Base-by-base conservation (phyloP, 2,888 invertebrate genomes). In the Aporophyla nigra region DNA sequence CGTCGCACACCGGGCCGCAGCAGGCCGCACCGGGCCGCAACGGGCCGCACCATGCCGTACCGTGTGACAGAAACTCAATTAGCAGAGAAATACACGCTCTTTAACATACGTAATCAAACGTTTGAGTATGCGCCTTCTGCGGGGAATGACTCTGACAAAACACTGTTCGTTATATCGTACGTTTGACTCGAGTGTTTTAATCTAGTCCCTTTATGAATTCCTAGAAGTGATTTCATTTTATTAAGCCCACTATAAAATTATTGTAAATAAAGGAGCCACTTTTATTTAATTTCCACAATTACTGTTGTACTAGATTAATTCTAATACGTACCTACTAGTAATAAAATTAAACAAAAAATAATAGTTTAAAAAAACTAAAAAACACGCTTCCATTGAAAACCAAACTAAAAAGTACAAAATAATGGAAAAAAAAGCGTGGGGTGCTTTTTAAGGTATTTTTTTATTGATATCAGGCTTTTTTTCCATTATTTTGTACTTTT, bases 41-140 rank as follows among this genome's bases (percentile, higher is more conserved):
- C 72, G 33, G 33, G 33, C 33, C 33, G 53, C 58, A 53, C 46
- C 46, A 24, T 2, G 49, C 54, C 51, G 66, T 33, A 46, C 80
- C 69, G 70, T 86, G 86, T 82, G 84, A 82, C 80, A 76, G 80
- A 87, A 91, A 91, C 89, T 91, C 88, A 90, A 91, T 91, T 91
- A 91, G 86, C 85, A 84, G 83, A 76, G 84, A 84, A 85, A 88
- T 86, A 88, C 78, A 86, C 78, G 81, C 79, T 87, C 80, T 87
- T 84, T 82, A 88, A 85, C 87, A 80, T 80, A 76, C 76, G 62
- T 71, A 87, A 85, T 87, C 86, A 84, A 85, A 88, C 76, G 81
- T 66, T 81, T 65, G 67, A 78, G 73, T 81, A 83, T 87, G 74
- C 78, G 46, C 63, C 40, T 56, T 77, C 54, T 24, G 59, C n/a